Base-by-base conservation (phyloP, 2,797 vertebrate species). In the Pseudochromis fuscus region DNA sequence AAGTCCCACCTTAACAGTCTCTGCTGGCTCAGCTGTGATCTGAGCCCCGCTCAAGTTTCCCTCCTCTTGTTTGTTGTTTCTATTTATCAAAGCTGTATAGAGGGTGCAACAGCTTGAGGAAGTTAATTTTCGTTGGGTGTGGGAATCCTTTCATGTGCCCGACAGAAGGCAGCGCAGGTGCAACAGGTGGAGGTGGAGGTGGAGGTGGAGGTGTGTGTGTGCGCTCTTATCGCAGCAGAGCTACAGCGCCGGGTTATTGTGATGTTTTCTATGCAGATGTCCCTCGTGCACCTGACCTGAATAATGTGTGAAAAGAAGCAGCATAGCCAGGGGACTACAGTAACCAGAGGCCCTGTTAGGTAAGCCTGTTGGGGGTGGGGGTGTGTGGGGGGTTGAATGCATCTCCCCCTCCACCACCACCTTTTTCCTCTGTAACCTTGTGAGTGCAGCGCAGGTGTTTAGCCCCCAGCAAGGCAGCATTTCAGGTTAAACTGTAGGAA, bases 401-500 rank as follows among this genome's bases (percentile, higher is more conserved):
- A 63, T 10, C n/a, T 21, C 27, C 27, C 16, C 23, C 30, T 27
- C 51, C 31, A 27, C 40, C 23, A 48, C 52, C 23, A 9, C 44
- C 46, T 24, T 44, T 58, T 68, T 65, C 68, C 53, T 80, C 69
- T 75, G 58, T 27, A 55, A 58, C 70, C 63, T 55, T 64, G 77
- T 74, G 81, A 88, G 77, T 40, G 75, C 60, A 65, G 71, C 50
- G 33, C 92, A 94, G 93, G 93, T 94, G 93, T 94, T 94, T 91
- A 88, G 90, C 92, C 89, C 86, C 88, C 79, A 92, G 91, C 91
- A 48, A 92, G 72, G 89, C 79, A 84, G 76, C 83, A 92, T 89
- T 92, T 90, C 91, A 91, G 89, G 91, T 91, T 90, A 87, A 92
- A 90, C 91, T 76, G 88, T 87, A 85, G 86, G 82, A 91, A 88